phyloP scores from a whole-genome alignment of 2,113 vertebrate species.

The Dryoscopus gambensis region DNA sequence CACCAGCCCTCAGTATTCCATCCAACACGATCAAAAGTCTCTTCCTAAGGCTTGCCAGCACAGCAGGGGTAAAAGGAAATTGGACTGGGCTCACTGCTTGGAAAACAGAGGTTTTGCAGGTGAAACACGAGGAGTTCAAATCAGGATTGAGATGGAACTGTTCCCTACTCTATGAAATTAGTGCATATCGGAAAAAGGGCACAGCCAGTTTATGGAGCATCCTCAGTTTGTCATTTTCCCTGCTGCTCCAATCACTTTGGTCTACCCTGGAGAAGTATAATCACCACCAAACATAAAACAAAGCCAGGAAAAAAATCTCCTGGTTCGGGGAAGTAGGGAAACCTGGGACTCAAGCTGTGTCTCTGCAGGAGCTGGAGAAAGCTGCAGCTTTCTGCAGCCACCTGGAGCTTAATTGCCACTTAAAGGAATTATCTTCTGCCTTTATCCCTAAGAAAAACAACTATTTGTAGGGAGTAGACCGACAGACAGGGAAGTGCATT shows the following conservation, averaged over 20 bases:
- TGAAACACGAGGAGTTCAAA: not conserved
- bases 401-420: constrained; percentile 55
- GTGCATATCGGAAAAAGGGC: not conserved
- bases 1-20: not conserved
- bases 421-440: constrained; percentile 43
- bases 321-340: not conserved
- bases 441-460: constrained; percentile 23
- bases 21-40: not conserved
- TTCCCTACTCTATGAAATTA: not conserved
- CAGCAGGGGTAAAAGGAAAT: not conserved
- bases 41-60: not conserved
- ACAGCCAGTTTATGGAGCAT: not conserved
- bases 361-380: constrained; percentile 13
- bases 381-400: constrained; percentile 13
- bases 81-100: not conserved
- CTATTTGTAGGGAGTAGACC: not conserved
- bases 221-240: not conserved
- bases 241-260: not conserved
- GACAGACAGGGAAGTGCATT: not conserved
- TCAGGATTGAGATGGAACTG: not conserved
- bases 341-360: not conserved
- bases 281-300: not conserved
- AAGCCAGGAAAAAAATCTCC: not conserved
- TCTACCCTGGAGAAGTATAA: not conserved
- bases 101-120: not conserved